Conservation (phyloP, 2,797 vertebrate species). For the Chloroceryle amazona region DNA sequence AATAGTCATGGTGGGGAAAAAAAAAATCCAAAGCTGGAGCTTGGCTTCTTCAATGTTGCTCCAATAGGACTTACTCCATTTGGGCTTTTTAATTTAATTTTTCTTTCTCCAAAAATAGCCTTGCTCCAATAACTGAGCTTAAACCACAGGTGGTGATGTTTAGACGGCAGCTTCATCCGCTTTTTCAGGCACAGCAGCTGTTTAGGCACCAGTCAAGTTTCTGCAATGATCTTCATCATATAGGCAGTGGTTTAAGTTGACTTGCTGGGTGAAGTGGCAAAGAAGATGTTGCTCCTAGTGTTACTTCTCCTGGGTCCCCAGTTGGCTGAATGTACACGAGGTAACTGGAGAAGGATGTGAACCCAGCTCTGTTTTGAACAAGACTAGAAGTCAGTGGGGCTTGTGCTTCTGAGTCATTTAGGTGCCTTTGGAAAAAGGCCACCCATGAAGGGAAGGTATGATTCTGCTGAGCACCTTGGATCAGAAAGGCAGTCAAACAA, state of each 20-base stretch:
- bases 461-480: background rate
- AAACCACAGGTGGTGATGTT: accelerated
- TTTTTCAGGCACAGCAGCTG: background rate
- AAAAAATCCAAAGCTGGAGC: background rate
- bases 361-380: background rate
- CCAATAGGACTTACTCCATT: background rate
- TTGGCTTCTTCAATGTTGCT: background rate
- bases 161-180: background rate
- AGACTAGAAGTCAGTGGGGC: background rate
- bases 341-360: accelerated
- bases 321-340: background rate
- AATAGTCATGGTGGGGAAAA: background rate
- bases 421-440: background rate
- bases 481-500: background rate
- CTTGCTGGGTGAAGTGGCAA: background rate
- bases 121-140: background rate
- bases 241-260: background rate
- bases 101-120: background rate
- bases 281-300: background rate
- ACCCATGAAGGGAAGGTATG: background rate
- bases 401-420: background rate
- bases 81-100: background rate
- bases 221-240: background rate
- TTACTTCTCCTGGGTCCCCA: background rate
- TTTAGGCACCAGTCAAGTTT: background rate